Percentiles rank a stretch among this genome's conserved stretches.
Conservation (phyloP, 2,113 vertebrate species). For the Alouatta palliata region DNA sequence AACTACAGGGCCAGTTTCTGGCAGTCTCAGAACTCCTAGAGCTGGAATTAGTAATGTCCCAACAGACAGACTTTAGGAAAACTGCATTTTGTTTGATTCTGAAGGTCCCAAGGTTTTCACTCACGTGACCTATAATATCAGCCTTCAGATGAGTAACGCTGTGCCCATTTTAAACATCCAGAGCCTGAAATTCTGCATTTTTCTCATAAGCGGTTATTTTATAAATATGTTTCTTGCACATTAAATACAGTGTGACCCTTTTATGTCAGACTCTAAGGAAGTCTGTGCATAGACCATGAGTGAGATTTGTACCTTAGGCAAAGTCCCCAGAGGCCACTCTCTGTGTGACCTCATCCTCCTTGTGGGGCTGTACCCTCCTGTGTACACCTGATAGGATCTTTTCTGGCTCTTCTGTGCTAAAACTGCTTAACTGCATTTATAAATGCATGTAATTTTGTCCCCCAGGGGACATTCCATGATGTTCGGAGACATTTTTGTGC, state of each 20-base stretch:
- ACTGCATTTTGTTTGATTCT: background rate
- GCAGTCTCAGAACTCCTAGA: background rate
- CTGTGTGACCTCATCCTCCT: background rate
- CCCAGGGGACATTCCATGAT: background rate
- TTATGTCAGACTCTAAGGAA: background rate
- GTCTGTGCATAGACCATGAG: fast-evolving
- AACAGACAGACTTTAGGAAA: background rate
- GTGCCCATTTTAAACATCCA: background rate
- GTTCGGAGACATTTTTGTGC: background rate
- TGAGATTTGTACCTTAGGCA: fast-evolving
- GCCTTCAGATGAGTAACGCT: background rate
- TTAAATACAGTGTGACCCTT: background rate
- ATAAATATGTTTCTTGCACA: background rate
- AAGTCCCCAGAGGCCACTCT: no score
- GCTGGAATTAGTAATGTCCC: background rate
- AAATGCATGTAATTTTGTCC: background rate
- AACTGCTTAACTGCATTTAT: background rate
- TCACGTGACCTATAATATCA: background rate
- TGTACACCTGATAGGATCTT: background rate
- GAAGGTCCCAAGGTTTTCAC: background rate
- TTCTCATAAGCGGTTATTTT: background rate
- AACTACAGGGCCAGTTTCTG: background rate
- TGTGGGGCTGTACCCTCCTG: background rate
- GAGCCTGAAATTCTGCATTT: background rate
- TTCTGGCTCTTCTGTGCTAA: background rate